These are phyloP conservation scores for Habrosyne pyritoides DNA, from an alignment of 2,888 invertebrate species.

Conservation along the genomic window DNA sequence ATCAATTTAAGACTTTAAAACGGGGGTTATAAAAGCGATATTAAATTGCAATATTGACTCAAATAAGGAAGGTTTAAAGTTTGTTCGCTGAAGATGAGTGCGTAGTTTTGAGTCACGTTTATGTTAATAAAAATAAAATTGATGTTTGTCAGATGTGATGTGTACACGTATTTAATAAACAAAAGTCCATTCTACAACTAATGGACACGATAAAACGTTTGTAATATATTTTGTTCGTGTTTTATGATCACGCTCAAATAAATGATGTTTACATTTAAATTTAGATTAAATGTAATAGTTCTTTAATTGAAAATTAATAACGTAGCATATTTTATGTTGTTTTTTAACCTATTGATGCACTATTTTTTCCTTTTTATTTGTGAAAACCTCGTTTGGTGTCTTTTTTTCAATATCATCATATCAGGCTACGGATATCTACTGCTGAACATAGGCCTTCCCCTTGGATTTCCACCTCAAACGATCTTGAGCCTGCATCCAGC, in stretches of 20 bases:
- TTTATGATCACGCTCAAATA: not conserved
- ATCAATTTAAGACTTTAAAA: conserved; percentile 2
- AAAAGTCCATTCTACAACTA: not conserved
- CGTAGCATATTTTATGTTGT: no score
- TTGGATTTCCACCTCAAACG: no score
- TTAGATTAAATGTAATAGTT: not conserved
- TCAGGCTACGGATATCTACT: no score
- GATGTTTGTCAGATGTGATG: not conserved
- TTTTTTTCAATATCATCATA: no score
- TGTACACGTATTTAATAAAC: not conserved
- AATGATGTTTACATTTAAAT: not conserved
- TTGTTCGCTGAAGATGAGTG: conserved; percentile 7
- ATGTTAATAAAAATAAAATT: not conserved
- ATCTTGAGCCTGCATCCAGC: no score
- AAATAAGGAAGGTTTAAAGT: conserved; percentile 1
- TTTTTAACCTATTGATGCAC: no score
- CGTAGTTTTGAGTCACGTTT: conserved; percentile 5
- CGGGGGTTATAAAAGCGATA: not conserved
- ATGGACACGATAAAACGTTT: not conserved
- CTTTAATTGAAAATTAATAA: not conserved
- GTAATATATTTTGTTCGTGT: not conserved
- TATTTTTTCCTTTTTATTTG: no score
- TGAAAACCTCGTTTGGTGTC: no score
- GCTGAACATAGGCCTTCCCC: no score
- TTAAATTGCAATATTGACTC: not conserved